These are phyloP conservation scores for Thysanoteuthis rhombus DNA, from an alignment of 2,888 invertebrate genomes.

Conservation along the genomic window DNA sequence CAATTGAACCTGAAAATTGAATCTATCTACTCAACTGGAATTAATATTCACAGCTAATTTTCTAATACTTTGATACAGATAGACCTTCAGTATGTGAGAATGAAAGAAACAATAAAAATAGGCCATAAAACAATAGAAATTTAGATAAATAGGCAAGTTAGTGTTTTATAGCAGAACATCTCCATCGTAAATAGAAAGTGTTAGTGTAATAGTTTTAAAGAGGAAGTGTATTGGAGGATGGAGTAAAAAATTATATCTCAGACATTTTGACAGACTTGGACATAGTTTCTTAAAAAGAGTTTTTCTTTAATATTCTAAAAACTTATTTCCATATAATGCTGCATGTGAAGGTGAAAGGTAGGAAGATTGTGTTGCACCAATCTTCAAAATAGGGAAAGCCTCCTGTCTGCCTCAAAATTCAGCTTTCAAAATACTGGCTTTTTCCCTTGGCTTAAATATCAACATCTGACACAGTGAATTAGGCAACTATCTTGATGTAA, in stretches of 20 bases:
- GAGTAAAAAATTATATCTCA: background rate
- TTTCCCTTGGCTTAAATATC: too few relatives aligned
- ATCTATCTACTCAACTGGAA: background rate
- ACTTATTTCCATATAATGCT: background rate
- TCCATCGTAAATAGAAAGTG: background rate
- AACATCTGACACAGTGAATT: too few relatives aligned
- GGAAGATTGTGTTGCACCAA: too few relatives aligned
- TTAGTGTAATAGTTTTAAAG: background rate
- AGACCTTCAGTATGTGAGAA: background rate
- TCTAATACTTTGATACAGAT: background rate
- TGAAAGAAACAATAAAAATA: too few relatives aligned
- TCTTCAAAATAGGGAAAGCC: too few relatives aligned
- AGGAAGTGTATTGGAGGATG: background rate
- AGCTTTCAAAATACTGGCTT: too few relatives aligned
- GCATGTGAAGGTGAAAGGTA: background rate
- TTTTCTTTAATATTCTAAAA: background rate
- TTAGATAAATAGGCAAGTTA: background rate
- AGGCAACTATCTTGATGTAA: too few relatives aligned
- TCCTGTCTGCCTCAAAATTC: too few relatives aligned
- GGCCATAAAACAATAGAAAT: background rate
- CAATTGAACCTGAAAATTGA: background rate
- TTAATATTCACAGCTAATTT: background rate
- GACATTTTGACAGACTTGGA: background rate
- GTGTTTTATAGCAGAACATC: background rate
- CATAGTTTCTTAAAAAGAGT: background rate